Percentiles rank a stretch among this genome's conserved stretches.
phyloP scores from a whole-genome alignment of 2,888 invertebrate genomes.

The Sisyra nigra region DNA sequence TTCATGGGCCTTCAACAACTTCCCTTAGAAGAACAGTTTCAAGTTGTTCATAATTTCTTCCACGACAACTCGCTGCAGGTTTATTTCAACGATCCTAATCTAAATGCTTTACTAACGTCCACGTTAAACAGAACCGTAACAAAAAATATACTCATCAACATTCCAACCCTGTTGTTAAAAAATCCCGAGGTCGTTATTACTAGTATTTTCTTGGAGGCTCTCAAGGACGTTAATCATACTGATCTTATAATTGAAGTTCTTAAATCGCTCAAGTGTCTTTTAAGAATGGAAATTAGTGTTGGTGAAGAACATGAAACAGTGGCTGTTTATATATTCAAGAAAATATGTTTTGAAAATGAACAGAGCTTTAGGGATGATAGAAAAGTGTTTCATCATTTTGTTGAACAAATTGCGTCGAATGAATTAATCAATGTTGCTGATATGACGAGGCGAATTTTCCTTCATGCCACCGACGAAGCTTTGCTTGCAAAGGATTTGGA shows the following conservation, averaged over 20 bases:
- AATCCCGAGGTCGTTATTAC: conserved; percentile 2
- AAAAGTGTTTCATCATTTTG: not conserved
- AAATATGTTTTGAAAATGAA: not conserved
- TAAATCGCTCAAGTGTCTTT: not conserved
- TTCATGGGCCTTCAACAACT: not conserved
- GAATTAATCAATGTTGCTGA: no score
- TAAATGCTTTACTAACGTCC: not conserved
- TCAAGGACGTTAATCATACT: not conserved
- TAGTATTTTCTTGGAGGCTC: not conserved
- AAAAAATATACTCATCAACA: not conserved
- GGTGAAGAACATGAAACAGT: not conserved
- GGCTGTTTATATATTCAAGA: not conserved
- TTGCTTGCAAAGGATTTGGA: no score
- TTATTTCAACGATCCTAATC: conserved; percentile 1
- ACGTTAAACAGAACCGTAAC: conserved; percentile 5
- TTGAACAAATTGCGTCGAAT: no score
- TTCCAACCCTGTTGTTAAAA: conserved; percentile 2
- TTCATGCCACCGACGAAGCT: no score
- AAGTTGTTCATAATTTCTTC: not conserved
- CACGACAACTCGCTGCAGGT: not conserved
- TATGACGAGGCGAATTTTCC: no score
- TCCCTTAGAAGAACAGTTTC: not conserved
- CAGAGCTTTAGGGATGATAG: not conserved
- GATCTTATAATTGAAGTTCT: conserved; percentile 1
- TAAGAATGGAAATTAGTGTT: not conserved